A percentile compares a stretch with the other conserved stretches of the same genome.
Conservation (phyloP, 1,140 invertebrate genomes). For the Hycleus cichorii region DNA sequence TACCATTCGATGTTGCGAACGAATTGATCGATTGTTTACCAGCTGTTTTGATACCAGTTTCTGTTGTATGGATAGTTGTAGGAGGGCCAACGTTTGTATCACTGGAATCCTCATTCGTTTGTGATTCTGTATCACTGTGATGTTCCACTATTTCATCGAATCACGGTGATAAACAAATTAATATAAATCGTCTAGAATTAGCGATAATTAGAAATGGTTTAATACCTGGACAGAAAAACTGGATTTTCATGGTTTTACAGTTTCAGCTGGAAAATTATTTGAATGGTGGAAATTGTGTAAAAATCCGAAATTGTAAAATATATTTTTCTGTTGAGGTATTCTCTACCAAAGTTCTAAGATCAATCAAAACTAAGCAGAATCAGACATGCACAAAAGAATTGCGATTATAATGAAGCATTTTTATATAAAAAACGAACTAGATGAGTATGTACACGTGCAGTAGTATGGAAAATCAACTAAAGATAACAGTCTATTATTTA, state of each 20-base stretch:
- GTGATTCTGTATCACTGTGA: constrained; percentile 84
- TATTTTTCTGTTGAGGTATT: constrained; percentile 16
- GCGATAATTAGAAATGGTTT: neutral
- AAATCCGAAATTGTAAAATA: constrained; percentile 6
- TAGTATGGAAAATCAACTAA: too few relatives aligned
- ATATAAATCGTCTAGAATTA: too few relatives aligned
- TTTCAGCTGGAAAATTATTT: constrained; percentile 15
- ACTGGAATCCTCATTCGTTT: constrained; percentile 68
- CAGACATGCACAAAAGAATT: neutral
- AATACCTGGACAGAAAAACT: constrained; percentile 18
- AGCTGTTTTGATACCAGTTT: constrained; percentile 48
- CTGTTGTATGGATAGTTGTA: constrained; percentile 58
- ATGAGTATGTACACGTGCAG: too few relatives aligned
- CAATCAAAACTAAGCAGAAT: constrained; percentile 3
- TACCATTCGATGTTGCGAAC: constrained; percentile 39
- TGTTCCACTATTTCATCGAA: constrained; percentile 56
- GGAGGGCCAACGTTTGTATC: constrained; percentile 56
- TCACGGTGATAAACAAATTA: too few relatives aligned
- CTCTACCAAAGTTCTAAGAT: neutral
- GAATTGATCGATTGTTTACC: constrained; percentile 54
- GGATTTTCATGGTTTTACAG: neutral
- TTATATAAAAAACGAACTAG: too few relatives aligned
- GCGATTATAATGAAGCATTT: neutral
- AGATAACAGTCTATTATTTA: too few relatives aligned
- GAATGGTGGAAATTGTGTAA: too few relatives aligned